Evolutionary conservation across 2,113 vertebrate species (phyloP).

Genomic region (Entomyzon cyanotis): DNA sequence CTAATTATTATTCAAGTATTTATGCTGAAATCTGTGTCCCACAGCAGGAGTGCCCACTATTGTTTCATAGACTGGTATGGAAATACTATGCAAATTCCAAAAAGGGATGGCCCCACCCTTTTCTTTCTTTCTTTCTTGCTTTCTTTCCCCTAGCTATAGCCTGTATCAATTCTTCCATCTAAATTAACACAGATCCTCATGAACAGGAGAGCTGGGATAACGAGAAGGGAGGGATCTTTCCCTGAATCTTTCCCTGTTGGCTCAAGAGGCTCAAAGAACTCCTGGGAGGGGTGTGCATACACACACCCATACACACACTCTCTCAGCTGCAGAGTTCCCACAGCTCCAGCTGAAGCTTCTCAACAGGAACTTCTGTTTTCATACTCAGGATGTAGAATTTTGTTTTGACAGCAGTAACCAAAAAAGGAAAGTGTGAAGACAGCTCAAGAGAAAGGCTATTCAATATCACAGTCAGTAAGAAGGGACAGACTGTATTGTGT

Average conservation of each 20-base stretch:
- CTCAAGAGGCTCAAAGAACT: neutral
- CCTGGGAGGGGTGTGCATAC: too few relatives aligned
- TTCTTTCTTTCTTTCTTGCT: neutral
- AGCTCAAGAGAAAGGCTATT: neutral
- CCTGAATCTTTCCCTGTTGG: neutral
- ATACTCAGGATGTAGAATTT: neutral
- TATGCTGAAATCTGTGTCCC: neutral
- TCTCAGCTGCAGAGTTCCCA: neutral
- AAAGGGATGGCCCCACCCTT: neutral
- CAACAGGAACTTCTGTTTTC: slow-evolving; percentile 27
- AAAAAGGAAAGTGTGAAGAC: slow-evolving; percentile 31
- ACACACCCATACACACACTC: too few relatives aligned
- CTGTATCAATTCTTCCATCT: neutral
- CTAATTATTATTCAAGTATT: neutral
- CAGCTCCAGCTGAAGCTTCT: slow-evolving; percentile 28
- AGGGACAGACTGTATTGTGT: neutral
- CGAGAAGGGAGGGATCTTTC: neutral
- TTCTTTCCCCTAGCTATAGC: neutral
- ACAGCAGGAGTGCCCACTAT: neutral
- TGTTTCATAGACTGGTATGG: neutral
- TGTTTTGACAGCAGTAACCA: slow-evolving; percentile 39
- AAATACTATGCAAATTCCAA: neutral
- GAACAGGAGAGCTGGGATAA: neutral
- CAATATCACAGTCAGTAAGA: neutral
- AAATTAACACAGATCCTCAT: neutral